A percentile compares a stretch with the other conserved stretches of the same genome.
Conservation (phyloP, 2,888 invertebrate genomes). For the Protula sp. region DNA sequence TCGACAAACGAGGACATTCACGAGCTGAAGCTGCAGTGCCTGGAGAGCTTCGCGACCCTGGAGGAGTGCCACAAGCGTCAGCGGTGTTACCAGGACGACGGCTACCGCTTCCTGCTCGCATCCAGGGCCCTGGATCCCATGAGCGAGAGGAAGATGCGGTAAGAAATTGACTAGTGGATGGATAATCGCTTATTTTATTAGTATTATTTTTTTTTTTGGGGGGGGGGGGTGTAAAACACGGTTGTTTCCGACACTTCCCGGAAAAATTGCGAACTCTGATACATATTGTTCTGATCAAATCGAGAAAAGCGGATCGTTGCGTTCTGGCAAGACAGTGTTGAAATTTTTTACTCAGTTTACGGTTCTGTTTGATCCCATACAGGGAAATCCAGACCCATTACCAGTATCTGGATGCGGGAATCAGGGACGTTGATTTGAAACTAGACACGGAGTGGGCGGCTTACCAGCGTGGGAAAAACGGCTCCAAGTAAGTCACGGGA, state of each 20-base stretch:
- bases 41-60: constrained; percentile 53
- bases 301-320: too few relatives aligned
- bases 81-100: constrained; percentile 47
- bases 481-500: constrained; percentile 4
- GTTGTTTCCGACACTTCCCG: too few relatives aligned
- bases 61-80: constrained; percentile 51
- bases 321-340: too few relatives aligned
- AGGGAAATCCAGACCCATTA: constrained; percentile 64
- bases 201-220: too few relatives aligned
- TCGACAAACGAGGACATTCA: constrained; percentile 57
- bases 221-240: too few relatives aligned
- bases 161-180: too few relatives aligned
- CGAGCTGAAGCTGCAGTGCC: constrained; percentile 57
- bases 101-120: constrained; percentile 14
- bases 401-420: constrained; percentile 68
- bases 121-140: constrained; percentile 61
- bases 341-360: too few relatives aligned
- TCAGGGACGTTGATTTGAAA: constrained; percentile 67
- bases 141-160: constrained; percentile 65
- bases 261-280: too few relatives aligned
- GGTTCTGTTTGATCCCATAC: too few relatives aligned
- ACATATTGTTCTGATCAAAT: too few relatives aligned
- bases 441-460: constrained; percentile 75
- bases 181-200: too few relatives aligned
- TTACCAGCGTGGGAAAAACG: constrained; percentile 40